These are phyloP conservation scores for Ramazzottius varieornatus DNA, from an alignment of 2,888 invertebrate species.

Conservation along the genomic window DNA sequence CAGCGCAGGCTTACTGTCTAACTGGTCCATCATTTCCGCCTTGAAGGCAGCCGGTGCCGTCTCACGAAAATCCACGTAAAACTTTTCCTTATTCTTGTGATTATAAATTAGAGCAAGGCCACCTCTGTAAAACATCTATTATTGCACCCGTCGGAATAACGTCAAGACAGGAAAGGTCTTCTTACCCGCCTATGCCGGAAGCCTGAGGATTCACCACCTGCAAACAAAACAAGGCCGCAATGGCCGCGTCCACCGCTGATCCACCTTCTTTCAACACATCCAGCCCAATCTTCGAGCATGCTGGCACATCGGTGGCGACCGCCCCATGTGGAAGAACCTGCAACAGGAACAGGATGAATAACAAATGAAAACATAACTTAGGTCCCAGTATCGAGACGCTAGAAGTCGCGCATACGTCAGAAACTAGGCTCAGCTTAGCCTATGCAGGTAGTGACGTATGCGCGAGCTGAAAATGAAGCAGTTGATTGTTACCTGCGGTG, in stretches of 20 bases:
- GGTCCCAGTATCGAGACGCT: too few relatives aligned
- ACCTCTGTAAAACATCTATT: slow-evolving; percentile 32
- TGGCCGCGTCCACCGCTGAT: slow-evolving; percentile 48
- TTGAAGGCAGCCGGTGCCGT: slow-evolving; percentile 16
- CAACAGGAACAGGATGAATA: too few relatives aligned
- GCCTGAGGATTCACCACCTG: slow-evolving; percentile 42
- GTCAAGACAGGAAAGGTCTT: too few relatives aligned
- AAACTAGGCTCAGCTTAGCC: too few relatives aligned
- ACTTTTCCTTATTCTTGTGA: slow-evolving; percentile 32
- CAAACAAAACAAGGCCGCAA: slow-evolving; percentile 43
- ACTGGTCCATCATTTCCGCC: not conserved
- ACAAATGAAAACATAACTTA: too few relatives aligned
- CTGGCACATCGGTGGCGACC: slow-evolving; percentile 39
- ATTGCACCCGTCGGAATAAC: too few relatives aligned
- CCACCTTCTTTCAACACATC: slow-evolving; percentile 39
- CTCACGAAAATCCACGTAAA: slow-evolving; percentile 32
- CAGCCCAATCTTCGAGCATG: slow-evolving; percentile 44
- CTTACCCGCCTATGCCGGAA: slow-evolving; percentile 49
- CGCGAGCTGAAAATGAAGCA: not conserved
- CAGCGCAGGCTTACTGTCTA: not conserved
- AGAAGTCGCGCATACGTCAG: too few relatives aligned
- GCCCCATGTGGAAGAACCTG: slow-evolving; percentile 46
- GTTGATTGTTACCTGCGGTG: not conserved
- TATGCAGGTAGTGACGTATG: too few relatives aligned
- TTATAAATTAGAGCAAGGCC: slow-evolving; percentile 45